These are phyloP conservation scores for Clarias magur DNA, from an alignment of 2,113 vertebrate species.

Conservation along the genomic window DNA sequence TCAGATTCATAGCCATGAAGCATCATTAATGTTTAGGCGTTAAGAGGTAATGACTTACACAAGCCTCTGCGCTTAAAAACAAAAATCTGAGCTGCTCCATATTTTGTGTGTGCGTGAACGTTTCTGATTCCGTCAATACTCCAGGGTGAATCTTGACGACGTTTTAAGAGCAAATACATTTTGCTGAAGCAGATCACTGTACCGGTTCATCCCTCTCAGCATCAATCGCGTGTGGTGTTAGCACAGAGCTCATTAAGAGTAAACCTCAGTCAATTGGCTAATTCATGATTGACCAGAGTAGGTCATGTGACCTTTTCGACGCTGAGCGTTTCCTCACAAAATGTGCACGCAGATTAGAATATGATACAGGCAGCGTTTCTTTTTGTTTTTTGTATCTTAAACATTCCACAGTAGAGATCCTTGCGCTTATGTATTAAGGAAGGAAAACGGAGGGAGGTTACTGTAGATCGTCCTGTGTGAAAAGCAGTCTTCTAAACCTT, in stretches of 20 bases:
- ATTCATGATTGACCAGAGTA: constrained; percentile 10
- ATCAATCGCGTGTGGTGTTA: not conserved
- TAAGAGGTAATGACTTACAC: not conserved
- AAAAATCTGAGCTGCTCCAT: not conserved
- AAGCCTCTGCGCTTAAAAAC: no score
- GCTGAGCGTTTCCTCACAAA: not conserved
- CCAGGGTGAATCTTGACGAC: no score
- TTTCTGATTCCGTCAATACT: no score
- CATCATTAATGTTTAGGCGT: not conserved
- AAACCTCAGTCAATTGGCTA: not conserved
- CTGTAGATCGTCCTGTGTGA: constrained; percentile 2
- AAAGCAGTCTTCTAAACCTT: not conserved
- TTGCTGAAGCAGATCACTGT: not conserved
- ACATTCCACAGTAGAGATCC: not conserved
- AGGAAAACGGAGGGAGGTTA: not conserved
- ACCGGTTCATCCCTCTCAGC: not conserved
- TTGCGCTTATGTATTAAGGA: not conserved
- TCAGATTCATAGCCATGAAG: not conserved
- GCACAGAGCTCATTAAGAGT: not conserved
- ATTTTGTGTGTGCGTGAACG: not conserved
- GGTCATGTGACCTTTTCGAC: constrained; percentile 8
- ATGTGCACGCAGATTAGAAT: not conserved
- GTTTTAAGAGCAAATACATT: not conserved
- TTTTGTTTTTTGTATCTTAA: not conserved
- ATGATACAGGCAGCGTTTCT: no score